phyloP scores from a whole-genome alignment of 2,888 invertebrate genomes.

The Oscheius myriophilus region DNA sequence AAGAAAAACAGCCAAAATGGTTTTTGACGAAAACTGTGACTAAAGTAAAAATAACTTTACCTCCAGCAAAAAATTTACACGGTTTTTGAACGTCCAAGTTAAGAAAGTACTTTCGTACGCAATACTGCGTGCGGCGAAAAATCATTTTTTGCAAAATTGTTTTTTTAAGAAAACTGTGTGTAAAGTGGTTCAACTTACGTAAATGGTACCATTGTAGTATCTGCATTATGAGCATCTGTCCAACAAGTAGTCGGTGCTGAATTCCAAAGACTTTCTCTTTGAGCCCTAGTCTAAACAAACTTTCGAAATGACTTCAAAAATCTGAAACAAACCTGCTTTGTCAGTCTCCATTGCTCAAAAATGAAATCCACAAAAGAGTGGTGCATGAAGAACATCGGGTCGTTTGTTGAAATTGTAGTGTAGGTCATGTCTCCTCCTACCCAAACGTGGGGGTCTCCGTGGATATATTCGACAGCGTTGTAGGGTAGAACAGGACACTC shows the following conservation, averaged over 20 bases:
- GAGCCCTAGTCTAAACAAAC: slow-evolving; percentile 10
- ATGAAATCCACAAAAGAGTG: slow-evolving; percentile 22
- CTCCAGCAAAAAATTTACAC: too few relatives aligned
- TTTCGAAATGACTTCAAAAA: background rate
- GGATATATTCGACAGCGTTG: slow-evolving; percentile 13
- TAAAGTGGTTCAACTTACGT: background rate
- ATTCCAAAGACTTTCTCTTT: slow-evolving; percentile 9
- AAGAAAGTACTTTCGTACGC: too few relatives aligned
- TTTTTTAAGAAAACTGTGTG: too few relatives aligned
- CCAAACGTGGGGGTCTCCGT: slow-evolving; percentile 30
- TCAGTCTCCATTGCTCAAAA: slow-evolving; percentile 20
- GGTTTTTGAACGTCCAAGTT: too few relatives aligned
- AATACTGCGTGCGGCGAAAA: too few relatives aligned
- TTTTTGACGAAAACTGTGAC: too few relatives aligned
- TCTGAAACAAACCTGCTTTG: slow-evolving; percentile 1
- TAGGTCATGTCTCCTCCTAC: slow-evolving; percentile 27
- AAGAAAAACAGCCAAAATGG: too few relatives aligned
- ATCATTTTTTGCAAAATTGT: too few relatives aligned
- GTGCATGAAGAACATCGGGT: slow-evolving; percentile 30
- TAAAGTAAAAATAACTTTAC: too few relatives aligned
- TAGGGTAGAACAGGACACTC: slow-evolving; percentile 9
- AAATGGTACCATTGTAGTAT: slow-evolving; percentile 1
- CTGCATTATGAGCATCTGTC: background rate
- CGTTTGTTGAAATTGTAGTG: slow-evolving; percentile 20
- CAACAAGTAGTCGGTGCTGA: background rate